Conservation (phyloP, 2,113 vertebrate genomes). For the Campylomormyrus numenius region DNA sequence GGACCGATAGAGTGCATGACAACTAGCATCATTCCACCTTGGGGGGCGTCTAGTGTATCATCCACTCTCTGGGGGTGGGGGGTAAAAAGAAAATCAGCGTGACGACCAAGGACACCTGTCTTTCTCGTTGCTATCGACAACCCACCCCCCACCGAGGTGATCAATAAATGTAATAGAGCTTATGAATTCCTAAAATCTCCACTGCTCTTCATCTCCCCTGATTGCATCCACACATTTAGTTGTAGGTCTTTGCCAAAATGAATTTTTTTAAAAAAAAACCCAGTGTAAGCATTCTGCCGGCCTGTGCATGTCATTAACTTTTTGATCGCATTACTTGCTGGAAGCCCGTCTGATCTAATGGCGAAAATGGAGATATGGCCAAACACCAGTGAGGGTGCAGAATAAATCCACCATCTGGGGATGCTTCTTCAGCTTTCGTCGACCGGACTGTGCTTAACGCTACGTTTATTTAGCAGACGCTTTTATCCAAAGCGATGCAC, state of each 20-base stretch:
- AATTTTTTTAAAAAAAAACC: constrained; percentile 37
- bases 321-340: constrained; percentile 59
- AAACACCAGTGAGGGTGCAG: constrained; percentile 24
- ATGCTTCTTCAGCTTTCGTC: constrained; percentile 17
- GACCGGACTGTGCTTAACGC: not conserved
- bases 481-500: not conserved
- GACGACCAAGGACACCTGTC: constrained; percentile 55
- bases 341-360: constrained; percentile 57
- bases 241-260: constrained; percentile 48
- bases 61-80: not conserved
- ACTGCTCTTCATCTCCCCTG: constrained; percentile 10
- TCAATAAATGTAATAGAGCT: constrained; percentile 42
- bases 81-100: constrained; percentile 5
- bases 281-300: constrained; percentile 48
- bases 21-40: not conserved
- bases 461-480: not conserved
- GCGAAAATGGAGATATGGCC: constrained; percentile 39
- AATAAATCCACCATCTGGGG: constrained; percentile 33
- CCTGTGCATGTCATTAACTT: constrained; percentile 51
- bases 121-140: constrained; percentile 34
- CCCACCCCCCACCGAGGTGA: constrained; percentile 37
- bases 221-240: constrained; percentile 28
- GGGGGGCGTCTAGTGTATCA: not conserved
- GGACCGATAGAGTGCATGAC: constrained; percentile 15
- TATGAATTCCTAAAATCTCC: not conserved